Conservation (phyloP, 2,797 vertebrate genomes). For the Cephalopachus bancanus region DNA sequence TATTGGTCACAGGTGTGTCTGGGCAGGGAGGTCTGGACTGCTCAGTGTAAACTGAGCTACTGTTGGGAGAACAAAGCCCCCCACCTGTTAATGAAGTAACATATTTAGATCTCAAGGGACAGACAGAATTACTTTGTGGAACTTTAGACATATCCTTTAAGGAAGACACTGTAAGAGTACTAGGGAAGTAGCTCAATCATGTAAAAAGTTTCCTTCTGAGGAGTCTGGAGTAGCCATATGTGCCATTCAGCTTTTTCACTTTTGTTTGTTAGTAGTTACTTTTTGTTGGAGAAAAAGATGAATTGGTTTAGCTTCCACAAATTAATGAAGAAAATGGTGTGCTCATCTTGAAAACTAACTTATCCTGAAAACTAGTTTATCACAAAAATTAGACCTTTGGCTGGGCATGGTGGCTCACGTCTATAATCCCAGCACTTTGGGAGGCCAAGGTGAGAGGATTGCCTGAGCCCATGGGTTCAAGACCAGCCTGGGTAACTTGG, state of each 20-base stretch:
- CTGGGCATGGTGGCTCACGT: too few relatives aligned
- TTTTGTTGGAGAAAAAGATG: conserved; percentile 22
- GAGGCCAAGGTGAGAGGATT: too few relatives aligned
- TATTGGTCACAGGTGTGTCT: neutral
- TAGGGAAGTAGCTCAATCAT: neutral
- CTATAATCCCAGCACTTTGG: too few relatives aligned
- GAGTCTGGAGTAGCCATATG: neutral
- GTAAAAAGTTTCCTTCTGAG: conserved; percentile 42
- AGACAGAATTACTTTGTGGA: neutral
- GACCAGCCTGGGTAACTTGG: too few relatives aligned
- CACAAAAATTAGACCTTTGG: neutral
- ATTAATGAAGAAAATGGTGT: neutral
- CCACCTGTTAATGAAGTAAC: neutral
- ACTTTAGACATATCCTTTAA: neutral
- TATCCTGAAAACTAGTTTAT: neutral
- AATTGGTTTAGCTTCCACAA: conserved; percentile 24
- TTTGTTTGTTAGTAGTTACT: neutral
- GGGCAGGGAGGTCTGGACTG: neutral
- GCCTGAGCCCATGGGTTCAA: too few relatives aligned
- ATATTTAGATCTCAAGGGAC: neutral
- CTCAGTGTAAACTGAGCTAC: neutral
- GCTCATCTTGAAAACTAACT: neutral
- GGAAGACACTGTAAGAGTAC: neutral
- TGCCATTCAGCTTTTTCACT: neutral
- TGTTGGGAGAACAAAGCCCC: neutral